Evolutionary conservation across 2,113 vertebrate genomes (phyloP).

Genomic region (Craseonycteris thonglongyai): DNA sequence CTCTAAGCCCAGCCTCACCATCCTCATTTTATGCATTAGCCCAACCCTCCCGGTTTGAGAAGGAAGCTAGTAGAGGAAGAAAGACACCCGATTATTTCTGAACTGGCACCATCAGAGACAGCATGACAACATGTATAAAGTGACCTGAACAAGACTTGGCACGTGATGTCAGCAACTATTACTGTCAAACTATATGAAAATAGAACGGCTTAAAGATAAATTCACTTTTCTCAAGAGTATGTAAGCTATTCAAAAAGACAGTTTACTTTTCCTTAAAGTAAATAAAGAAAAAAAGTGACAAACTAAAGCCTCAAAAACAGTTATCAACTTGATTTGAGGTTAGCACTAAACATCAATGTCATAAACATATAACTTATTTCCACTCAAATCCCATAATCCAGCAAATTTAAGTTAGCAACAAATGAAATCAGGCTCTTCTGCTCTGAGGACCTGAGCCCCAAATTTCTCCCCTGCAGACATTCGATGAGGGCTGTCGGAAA

Average conservation of each 20-base stretch:
- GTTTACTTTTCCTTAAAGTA: background rate
- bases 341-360: background rate
- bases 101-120: background rate
- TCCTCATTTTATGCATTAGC: background rate
- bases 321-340: background rate
- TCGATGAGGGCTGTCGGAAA: too few species aligned
- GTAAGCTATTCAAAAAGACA: background rate
- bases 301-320: background rate
- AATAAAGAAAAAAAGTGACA: background rate
- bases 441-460: background rate
- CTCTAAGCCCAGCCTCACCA: background rate
- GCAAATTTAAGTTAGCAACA: background rate
- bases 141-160: background rate
- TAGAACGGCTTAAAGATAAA: background rate
- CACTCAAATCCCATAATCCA: background rate
- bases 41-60: background rate
- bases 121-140: background rate
- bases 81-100: background rate
- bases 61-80: background rate
- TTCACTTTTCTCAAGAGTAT: background rate
- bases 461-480: background rate
- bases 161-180: background rate
- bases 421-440: background rate
- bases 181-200: background rate
- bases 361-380: background rate